Evolutionary conservation across 1,140 invertebrate genomes (phyloP).

Genomic region (Lepidurus packardi): DNA sequence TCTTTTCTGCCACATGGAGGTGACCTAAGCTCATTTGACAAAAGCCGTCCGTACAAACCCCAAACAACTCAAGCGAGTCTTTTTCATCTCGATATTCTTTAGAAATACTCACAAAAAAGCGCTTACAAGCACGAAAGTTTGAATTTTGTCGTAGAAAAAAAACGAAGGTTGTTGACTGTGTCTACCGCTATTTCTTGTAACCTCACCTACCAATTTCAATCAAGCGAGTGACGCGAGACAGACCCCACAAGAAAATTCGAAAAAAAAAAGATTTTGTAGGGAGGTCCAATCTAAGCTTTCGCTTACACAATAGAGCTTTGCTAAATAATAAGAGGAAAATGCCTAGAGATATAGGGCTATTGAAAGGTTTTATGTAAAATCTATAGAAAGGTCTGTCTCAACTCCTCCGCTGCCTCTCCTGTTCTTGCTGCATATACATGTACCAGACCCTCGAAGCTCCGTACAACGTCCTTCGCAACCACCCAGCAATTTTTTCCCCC

Average conservation of each 20-base stretch:
- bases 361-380: conserved; percentile 5
- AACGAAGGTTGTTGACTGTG: conserved; percentile 16
- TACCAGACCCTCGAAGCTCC: background rate
- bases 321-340: background rate
- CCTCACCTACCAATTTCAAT: conserved; percentile 3
- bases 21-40: conserved; percentile 15
- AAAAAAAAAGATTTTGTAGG: background rate
- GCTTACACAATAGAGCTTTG: background rate
- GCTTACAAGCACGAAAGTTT: background rate
- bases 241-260: background rate
- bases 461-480: background rate
- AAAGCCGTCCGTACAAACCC: background rate
- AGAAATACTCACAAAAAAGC: background rate
- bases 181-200: background rate
- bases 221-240: conserved; percentile 1
- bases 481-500: background rate
- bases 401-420: background rate
- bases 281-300: background rate
- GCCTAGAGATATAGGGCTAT: background rate
- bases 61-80: background rate
- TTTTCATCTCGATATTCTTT: background rate
- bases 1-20: background rate
- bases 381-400: background rate
- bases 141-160: background rate
- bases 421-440: background rate